A percentile compares a stretch with the other conserved stretches of the same genome.
Conservation (phyloP, 2,888 invertebrate species). For the Dasysyrphus albostriatus region DNA sequence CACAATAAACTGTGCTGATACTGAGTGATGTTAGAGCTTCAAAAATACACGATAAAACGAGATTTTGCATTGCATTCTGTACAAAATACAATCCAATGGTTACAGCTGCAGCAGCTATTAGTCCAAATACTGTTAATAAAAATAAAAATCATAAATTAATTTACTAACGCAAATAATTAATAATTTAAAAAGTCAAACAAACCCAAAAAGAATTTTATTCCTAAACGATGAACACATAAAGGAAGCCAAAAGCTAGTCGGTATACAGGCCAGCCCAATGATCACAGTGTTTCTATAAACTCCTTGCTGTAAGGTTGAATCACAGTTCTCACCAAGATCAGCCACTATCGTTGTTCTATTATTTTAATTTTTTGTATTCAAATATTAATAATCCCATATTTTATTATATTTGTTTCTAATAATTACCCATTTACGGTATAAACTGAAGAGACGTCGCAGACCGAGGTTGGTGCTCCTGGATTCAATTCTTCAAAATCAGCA, state of each 20-base stretch:
- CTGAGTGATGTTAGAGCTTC: constrained; percentile 92
- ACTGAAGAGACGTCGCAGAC: constrained; percentile 91
- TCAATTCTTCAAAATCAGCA: constrained; percentile 88
- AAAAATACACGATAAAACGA: constrained; percentile 91
- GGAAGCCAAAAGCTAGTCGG: constrained; percentile 92
- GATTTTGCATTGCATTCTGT: constrained; percentile 88
- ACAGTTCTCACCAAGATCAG: constrained; percentile 82
- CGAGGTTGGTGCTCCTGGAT: constrained; percentile 89
- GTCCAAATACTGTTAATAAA: constrained; percentile 88
- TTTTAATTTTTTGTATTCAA: background rate
- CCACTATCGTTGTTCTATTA: constrained; percentile 41
- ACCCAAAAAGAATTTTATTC: constrained; percentile 93
- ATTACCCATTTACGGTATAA: constrained; percentile 82
- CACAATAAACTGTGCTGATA: constrained; percentile 92
- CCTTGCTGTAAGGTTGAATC: constrained; percentile 87
- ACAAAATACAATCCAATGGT: constrained; percentile 91
- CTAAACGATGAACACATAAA: constrained; percentile 90
- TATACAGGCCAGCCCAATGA: constrained; percentile 91
- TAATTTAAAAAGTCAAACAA: background rate
- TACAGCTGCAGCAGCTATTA: constrained; percentile 89
- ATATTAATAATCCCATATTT: too few species aligned
- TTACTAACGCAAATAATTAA: background rate
- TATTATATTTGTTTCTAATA: background rate
- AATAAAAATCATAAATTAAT: constrained; percentile 81
- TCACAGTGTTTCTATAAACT: constrained; percentile 91